These are phyloP conservation scores for Tipula unca DNA, from an alignment of 2,888 invertebrate genomes.

Conservation along the genomic window DNA sequence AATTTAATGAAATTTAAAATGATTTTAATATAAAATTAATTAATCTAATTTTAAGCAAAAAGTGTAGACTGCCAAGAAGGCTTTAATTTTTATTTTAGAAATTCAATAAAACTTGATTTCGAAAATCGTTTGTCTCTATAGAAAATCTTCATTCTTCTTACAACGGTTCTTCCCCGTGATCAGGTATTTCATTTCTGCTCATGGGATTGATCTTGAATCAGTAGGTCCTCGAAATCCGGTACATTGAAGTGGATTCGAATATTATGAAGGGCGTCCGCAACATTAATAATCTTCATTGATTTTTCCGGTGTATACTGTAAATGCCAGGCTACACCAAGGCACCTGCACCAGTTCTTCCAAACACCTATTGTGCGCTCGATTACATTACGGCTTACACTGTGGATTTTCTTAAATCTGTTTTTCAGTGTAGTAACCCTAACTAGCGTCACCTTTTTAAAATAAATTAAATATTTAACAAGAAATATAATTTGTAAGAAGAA, in stretches of 20 bases:
- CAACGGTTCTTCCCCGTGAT: not conserved
- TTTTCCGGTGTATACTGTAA: not conserved
- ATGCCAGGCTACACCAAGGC: not conserved
- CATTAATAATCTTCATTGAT: not conserved
- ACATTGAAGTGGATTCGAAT: no score
- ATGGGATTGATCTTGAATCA: no score
- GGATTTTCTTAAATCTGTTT: not conserved
- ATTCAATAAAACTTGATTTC: not conserved
- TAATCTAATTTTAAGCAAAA: no score
- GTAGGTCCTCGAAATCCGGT: no score
- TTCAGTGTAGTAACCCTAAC: not conserved
- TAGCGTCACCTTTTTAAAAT: no score
- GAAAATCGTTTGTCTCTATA: not conserved
- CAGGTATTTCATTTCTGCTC: not conserved
- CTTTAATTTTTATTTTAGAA: not conserved
- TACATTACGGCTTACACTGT: not conserved
- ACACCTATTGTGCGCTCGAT: not conserved
- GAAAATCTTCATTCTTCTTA: not conserved
- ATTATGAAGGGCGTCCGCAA: not conserved
- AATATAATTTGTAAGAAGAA: no score
- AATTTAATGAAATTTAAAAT: no score
- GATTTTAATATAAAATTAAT: no score
- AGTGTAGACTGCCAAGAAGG: no score
- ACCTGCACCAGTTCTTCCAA: not conserved
- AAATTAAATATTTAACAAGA: no score